These are phyloP conservation scores for Rhabdophis nuchalis DNA, from an alignment of 2,797 vertebrate species.

Conservation along the genomic window DNA sequence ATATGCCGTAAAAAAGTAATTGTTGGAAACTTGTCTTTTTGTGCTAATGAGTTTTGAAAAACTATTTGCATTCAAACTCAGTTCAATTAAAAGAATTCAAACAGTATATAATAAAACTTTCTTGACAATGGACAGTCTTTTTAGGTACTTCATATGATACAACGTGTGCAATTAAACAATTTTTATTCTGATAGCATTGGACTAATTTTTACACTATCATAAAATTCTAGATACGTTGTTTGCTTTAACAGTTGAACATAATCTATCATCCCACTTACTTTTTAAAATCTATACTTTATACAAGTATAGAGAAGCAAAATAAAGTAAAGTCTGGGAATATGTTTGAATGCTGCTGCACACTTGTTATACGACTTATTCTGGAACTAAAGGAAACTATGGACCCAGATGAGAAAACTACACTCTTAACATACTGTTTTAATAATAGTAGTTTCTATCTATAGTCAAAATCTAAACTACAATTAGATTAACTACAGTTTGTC, in stretches of 20 bases:
- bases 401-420: neutral
- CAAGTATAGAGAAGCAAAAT: neutral
- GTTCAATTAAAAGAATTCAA: neutral
- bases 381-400: neutral
- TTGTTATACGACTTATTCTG: neutral
- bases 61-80: neutral
- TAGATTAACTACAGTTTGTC: neutral
- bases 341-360: neutral
- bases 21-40: neutral
- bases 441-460: neutral
- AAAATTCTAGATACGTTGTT: conserved; percentile 6
- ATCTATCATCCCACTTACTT: neutral
- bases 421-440: neutral
- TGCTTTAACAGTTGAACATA: neutral
- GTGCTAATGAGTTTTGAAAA: neutral
- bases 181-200: neutral
- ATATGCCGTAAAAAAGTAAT: neutral
- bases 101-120: neutral
- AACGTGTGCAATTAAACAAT: neutral
- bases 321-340: neutral
- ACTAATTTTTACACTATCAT: conserved; percentile 25
- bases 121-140: neutral
- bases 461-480: neutral
- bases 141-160: neutral
- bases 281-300: neutral